Evolutionary conservation across 2,797 vertebrate genomes (phyloP).

Genomic region (Microctenopoma stevenorrisi): DNA sequence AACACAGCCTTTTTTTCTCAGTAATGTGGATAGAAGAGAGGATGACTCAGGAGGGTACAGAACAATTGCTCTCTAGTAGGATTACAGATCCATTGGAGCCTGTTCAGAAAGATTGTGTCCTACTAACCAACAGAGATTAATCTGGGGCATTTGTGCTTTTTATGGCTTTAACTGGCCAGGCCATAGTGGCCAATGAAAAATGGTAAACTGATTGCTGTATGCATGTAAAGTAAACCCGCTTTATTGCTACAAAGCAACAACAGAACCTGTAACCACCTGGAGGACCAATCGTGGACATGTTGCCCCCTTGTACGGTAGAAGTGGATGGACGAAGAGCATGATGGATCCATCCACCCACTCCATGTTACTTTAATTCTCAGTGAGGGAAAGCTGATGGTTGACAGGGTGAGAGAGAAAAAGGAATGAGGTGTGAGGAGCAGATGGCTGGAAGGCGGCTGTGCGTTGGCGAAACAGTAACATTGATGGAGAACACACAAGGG

Average conservation of each 20-base stretch:
- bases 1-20: constrained; percentile 61
- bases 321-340: constrained; percentile 54
- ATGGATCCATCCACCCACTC: constrained; percentile 73
- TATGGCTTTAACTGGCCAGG: constrained; percentile 33
- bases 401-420: constrained; percentile 82
- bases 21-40: constrained; percentile 73
- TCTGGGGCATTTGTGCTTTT: constrained; percentile 41
- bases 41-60: constrained; percentile 79
- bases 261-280: constrained; percentile 32
- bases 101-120: constrained; percentile 54
- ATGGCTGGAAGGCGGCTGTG: constrained; percentile 82
- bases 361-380: constrained; percentile 74
- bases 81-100: constrained; percentile 62
- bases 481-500: constrained; percentile 78
- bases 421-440: constrained; percentile 83
- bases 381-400: constrained; percentile 78
- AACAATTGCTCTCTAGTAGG: constrained; percentile 67
- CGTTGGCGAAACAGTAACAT: constrained; percentile 82
- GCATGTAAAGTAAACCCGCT: constrained; percentile 26
- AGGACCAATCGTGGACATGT: constrained; percentile 31
- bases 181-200: constrained; percentile 6
- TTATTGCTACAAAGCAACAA: constrained; percentile 12
- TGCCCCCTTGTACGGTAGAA: constrained; percentile 25
- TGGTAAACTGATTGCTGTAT: constrained; percentile 15
- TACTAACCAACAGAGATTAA: constrained; percentile 46